Base-by-base conservation (phyloP, 2,888 invertebrate species). In the Drosophila neotestacea region DNA sequence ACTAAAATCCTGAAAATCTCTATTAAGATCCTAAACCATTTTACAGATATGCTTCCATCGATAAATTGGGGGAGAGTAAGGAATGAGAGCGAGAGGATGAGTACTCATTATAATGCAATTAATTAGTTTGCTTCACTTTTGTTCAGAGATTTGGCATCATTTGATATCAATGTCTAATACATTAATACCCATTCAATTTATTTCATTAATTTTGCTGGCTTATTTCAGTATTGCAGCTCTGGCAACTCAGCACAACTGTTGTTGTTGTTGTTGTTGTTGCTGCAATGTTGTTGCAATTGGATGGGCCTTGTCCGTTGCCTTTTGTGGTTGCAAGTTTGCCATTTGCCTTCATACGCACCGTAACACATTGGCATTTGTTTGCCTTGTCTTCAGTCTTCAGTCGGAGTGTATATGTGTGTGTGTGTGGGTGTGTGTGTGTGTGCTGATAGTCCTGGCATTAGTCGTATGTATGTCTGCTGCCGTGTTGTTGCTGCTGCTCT, bases 341-440 rank as follows among this genome's bases (percentile, higher is more conserved):
- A 79, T 85, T 79, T 87, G 77, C 79, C 71, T 73, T 76, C 71
- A 73, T 64, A 81, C 79, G 89, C 89, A 86, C 81, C 87, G 87
- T 77, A 81, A 74, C 70, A 79, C 85, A 74, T 74, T 63, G 66
- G 66, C 86, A 82, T 79, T 82, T 79, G 88, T 74, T 74, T 77
- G 79, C 62, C 50, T 58, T 66, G 44, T 30, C 36, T 44, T 10
- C 36, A 22, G 22, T 28, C 9, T 27, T 44, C 3, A 16, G 36
- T 59, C 63, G 46, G 38, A 46, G 41, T 36, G 32, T 47, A 7
- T 38, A 11, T 47, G 30, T 44, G 32, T 36, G 30, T 34, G 54
- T 44, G 42, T 63, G 46, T 61, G 32, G 61, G 10, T 55, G 50
- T 51, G 22, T 22, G 41, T 48, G 38, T 42, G n/a, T 54, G 11